Conservation (phyloP, 2,888 invertebrate species). For the Melieria crassipennis region DNA sequence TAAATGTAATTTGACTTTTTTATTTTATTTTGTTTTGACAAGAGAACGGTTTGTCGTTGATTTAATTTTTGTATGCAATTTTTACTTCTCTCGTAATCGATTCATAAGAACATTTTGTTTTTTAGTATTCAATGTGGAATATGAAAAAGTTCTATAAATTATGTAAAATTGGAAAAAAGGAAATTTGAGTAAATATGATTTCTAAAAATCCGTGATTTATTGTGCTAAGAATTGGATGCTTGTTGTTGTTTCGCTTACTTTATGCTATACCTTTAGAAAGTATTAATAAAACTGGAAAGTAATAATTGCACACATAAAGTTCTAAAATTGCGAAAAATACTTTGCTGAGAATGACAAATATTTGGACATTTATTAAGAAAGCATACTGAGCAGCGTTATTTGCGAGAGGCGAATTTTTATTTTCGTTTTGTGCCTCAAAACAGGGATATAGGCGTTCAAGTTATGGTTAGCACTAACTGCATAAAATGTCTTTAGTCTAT, state of each 20-base stretch:
- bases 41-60: slow-evolving; percentile 2
- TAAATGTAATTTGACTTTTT: slow-evolving; percentile 13
- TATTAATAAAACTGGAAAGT: too few relatives aligned
- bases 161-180: not conserved
- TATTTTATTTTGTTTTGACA: not conserved
- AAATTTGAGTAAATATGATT: not conserved
- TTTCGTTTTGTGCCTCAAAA: too few relatives aligned
- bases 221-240: not conserved
- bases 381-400: too few relatives aligned
- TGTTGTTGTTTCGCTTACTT: not conserved
- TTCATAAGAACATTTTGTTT: not conserved
- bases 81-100: not conserved
- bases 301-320: too few relatives aligned
- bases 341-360: too few relatives aligned
- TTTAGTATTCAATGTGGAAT: not conserved
- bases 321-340: too few relatives aligned
- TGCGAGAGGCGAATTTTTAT: too few relatives aligned
- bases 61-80: not conserved
- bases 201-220: not conserved
- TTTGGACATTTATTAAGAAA: too few relatives aligned
- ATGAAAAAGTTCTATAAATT: too few relatives aligned
- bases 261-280: not conserved
- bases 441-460: too few relatives aligned
- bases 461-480: too few relatives aligned
- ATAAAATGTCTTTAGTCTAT: too few relatives aligned